phyloP scores from a whole-genome alignment of 2,888 invertebrate species.

The Polymixis flavicincta region DNA sequence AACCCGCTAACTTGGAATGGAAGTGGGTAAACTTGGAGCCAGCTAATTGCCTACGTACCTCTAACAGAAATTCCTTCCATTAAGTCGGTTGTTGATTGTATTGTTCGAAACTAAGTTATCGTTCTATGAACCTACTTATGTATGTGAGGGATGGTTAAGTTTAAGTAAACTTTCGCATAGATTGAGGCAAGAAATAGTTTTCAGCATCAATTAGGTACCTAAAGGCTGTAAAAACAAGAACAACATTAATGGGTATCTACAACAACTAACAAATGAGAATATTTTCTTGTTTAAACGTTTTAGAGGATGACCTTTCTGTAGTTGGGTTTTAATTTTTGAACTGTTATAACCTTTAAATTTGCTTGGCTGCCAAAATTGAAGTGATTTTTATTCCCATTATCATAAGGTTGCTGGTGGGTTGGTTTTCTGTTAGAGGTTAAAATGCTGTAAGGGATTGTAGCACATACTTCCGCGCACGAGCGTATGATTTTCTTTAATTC shows the following conservation, averaged over 20 bases:
- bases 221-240: background rate
- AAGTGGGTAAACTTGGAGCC: constrained; percentile 62
- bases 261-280: no score
- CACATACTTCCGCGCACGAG: background rate
- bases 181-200: constrained; percentile 22
- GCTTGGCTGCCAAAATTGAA: no score
- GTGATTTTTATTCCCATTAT: no score
- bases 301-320: no score
- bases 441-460: no score
- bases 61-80: constrained; percentile 62
- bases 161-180: constrained; percentile 22
- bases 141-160: constrained; percentile 39
- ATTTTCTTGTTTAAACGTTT: no score
- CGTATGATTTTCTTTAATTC: background rate
- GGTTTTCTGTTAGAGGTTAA: no score
- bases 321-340: no score
- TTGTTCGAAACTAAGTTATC: constrained; percentile 64
- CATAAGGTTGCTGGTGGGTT: no score
- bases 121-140: constrained; percentile 41
- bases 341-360: no score
- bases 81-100: constrained; percentile 65
- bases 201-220: background rate
- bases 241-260: background rate
- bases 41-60: constrained; percentile 67
- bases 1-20: constrained; percentile 55